Base-by-base conservation (phyloP, 2,113 vertebrate genomes). In the Chloebia gouldiae region DNA sequence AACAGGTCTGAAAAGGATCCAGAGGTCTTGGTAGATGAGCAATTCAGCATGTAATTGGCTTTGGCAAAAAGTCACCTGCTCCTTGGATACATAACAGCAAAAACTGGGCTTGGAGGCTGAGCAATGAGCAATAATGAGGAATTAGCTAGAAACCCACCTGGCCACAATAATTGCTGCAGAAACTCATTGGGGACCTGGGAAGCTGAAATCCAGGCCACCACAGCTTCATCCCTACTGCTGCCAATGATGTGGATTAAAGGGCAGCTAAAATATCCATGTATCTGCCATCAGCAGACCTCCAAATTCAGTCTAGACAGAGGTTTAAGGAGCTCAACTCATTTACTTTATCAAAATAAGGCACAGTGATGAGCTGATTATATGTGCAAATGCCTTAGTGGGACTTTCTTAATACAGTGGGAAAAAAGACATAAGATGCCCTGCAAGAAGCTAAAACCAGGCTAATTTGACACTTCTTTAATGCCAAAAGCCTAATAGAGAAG, bases 371-470 rank as follows among this genome's bases (percentile, higher is more conserved):
- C 59, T 87, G 59, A 83, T 64, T 91, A 82, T 59, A 53, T 30
- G n/a, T 87, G 15, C 76, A 94, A 95, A 68, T 92, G 75, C 37
- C 54, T 92, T 80, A 92, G 63, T 76, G 35, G 68, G 56, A 86
- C 39, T 60, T 73, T 71, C 79, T 83, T 65, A 82, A 71, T 63
- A 59, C 2, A 73, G 25, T 19, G n/a, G 49, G 20, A 76, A 93
- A 93, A 84, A 81, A 73, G 10, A 22, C 24, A 0, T 78, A 79
- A 90, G 47, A 49, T 73, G 53, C 13, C 54, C 21, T 70, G 59
- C 23, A 80, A 94, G 79, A 80, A 92, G 88, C 27, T n/a, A 4
- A 90, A 70, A 72, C 21, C 68, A 86, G 31, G 68, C 81, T 92
- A 63, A 90, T 73, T 92, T 70, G 30, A 65, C 30, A 33, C 25